Evolutionary conservation across 1,140 invertebrate genomes (phyloP), one percentile per base, ranked within the genome.

Genomic region (Tetraneura akinire): DNA sequence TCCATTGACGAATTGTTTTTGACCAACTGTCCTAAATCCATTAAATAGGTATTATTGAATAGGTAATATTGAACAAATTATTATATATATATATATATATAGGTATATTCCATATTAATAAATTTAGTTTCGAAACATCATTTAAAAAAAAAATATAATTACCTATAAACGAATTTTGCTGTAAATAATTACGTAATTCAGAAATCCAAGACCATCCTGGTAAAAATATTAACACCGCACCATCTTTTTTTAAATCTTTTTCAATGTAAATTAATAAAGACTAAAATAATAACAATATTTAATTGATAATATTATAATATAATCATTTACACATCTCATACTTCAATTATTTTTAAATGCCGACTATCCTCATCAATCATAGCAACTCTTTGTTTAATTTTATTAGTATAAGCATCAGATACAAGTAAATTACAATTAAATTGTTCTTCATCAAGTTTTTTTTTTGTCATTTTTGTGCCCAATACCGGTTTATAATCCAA

Each of bases 141-240:
- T 23, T 26, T 29, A 8, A 8, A 29, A 62, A 57, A 32, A 62
- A 62, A 16, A 32, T 0, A 2, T 73, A 53, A 2, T 73, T 74
- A 88, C 89, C 94, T 86, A 95, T 96, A 13, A 91, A 82, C 1
- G 91, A 90, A 86, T 92, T 91, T 81, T 91, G 89, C 82, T 91
- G 91, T 13, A 98, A 87, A 84, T 93, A 91, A 85, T 93, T 92
- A 91, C 96, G 92, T 10, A 98, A 86, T 0, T 94, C 92, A 86
- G 96, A 97, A 80, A 98, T 98, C 0, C 97, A 85, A 86, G 95
- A 96, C 95, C 95, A 97, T 0, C 96, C 96, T 11, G 96, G 96
- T 0, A 98, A 86, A 85, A 98, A 98, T 2, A 98, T 88, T 0
- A 98, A 86, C 4, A 98, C 91, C 1, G 96, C 95, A 0, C 96